Percentiles rank a stretch among this genome's conserved stretches.
Evolutionary conservation across 2,888 invertebrate genomes (phyloP).

Genomic region (Phoenoteleia sp.): DNA sequence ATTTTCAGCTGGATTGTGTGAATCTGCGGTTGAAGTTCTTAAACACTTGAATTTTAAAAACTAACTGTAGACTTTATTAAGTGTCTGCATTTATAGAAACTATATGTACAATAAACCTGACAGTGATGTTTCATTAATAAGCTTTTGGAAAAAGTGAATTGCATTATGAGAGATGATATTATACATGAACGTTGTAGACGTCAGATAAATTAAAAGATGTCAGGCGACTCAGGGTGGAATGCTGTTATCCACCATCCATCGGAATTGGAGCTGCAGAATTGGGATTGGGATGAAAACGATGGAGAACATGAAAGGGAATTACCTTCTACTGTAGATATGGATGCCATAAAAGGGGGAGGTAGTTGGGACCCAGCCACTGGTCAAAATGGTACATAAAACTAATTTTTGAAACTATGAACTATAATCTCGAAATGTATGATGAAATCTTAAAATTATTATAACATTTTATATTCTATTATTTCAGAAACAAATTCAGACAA

Average conservation of each 20-base stretch:
- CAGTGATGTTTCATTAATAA: constrained; percentile 5
- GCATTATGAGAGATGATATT: constrained; percentile 81
- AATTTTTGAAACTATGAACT: too few species aligned
- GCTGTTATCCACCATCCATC: constrained; percentile 88
- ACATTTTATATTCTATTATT: constrained; percentile 13
- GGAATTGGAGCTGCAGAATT: constrained; percentile 86
- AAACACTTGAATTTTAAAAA: constrained; percentile 3
- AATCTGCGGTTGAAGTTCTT: background rate
- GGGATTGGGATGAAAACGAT: constrained; percentile 87
- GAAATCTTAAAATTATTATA: too few species aligned
- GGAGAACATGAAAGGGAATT: constrained; percentile 89
- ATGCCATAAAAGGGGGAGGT: constrained; percentile 88
- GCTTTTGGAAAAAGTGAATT: constrained; percentile 31
- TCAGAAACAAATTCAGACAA: constrained; percentile 85
- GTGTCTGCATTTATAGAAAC: constrained; percentile 22
- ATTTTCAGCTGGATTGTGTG: constrained; percentile 11
- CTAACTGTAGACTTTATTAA: constrained; percentile 23
- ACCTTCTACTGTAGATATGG: constrained; percentile 90
- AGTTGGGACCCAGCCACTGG: constrained; percentile 85
- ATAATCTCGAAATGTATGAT: too few species aligned
- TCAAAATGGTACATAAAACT: constrained; percentile 84
- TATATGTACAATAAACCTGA: constrained; percentile 17
- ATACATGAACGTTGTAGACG: constrained; percentile 79
- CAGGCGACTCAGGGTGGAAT: constrained; percentile 87
- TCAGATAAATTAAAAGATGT: constrained; percentile 84